Percentiles rank a stretch among this genome's conserved stretches.
Conservation (phyloP, 2,113 vertebrate genomes). For the Seriola quinqueradiata region DNA sequence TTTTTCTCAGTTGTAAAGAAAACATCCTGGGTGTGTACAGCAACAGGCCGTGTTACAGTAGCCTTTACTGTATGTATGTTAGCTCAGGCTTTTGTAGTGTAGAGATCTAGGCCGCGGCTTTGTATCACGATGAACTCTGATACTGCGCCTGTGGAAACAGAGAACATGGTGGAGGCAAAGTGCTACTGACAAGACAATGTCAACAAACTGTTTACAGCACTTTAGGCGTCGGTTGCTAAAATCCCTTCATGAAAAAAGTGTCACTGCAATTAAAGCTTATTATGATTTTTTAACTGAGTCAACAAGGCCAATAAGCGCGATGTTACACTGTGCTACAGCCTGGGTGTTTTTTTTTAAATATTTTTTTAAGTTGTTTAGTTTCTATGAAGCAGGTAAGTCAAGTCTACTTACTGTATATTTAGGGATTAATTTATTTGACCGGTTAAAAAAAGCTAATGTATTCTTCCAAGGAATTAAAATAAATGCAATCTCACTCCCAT, state of each 20-base stretch:
- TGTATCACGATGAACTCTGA: slow-evolving; percentile 49
- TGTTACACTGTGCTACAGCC: background rate
- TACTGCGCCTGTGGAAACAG: slow-evolving; percentile 56
- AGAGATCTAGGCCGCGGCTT: slow-evolving; percentile 38
- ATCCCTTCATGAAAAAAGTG: background rate
- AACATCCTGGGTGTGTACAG: background rate
- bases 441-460: too few relatives aligned
- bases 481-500: too few relatives aligned
- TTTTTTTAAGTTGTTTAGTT: background rate
- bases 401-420: too few relatives aligned
- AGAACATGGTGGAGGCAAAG: slow-evolving; percentile 44
- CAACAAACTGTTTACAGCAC: slow-evolving; percentile 54
- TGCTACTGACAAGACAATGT: slow-evolving; percentile 49
- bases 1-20: background rate
- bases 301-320: background rate
- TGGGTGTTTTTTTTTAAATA: background rate
- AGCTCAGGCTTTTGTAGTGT: background rate
- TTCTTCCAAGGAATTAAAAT: too few relatives aligned
- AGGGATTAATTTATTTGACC: too few relatives aligned
- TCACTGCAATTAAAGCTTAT: background rate
- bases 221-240: slow-evolving; percentile 18
- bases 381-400: background rate
- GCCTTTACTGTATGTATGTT: background rate
- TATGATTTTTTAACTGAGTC: background rate
- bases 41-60: background rate